These are phyloP conservation scores for Pollenia labialis DNA, from an alignment of 2,888 invertebrate species.

Conservation along the genomic window DNA sequence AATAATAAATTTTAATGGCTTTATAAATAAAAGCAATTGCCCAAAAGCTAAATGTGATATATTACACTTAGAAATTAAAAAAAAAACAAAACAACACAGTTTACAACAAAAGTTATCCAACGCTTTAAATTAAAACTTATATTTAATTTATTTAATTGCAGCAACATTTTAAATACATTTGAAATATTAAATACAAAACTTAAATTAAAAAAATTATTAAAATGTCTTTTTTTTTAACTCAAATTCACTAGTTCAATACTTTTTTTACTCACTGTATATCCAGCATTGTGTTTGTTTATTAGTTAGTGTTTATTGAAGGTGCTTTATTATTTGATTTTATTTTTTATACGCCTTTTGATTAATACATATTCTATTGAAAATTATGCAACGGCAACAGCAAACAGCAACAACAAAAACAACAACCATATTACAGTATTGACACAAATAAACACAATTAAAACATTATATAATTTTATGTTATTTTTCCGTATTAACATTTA, in stretches of 20 bases:
- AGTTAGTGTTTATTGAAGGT: no score
- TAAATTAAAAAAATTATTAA: no score
- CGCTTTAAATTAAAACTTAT: no score
- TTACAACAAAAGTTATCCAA: no score
- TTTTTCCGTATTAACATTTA: slow-evolving; percentile 68
- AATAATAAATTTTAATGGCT: slow-evolving; percentile 34
- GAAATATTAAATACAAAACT: no score
- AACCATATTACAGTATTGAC: slow-evolving; percentile 45
- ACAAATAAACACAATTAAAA: slow-evolving; percentile 70
- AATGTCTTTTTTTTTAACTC: no score
- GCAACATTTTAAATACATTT: no score
- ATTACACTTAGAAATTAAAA: neutral
- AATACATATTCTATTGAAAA: slow-evolving; percentile 1
- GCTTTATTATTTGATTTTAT: neutral
- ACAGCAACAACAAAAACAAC: neutral
- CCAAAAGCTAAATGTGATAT: slow-evolving; percentile 14
- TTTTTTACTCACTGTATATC: no score
- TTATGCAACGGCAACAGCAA: slow-evolving; percentile 17
- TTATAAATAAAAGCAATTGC: slow-evolving; percentile 11
- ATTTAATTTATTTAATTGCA: no score
- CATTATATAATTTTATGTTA: slow-evolving; percentile 62
- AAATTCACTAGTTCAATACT: no score
- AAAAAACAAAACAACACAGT: neutral
- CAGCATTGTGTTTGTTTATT: no score
- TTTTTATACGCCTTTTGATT: neutral